Percentiles rank a stretch among this genome's conserved stretches.
phyloP scores from a whole-genome alignment of 2,797 vertebrate species.

The Cyclura pinguis region DNA sequence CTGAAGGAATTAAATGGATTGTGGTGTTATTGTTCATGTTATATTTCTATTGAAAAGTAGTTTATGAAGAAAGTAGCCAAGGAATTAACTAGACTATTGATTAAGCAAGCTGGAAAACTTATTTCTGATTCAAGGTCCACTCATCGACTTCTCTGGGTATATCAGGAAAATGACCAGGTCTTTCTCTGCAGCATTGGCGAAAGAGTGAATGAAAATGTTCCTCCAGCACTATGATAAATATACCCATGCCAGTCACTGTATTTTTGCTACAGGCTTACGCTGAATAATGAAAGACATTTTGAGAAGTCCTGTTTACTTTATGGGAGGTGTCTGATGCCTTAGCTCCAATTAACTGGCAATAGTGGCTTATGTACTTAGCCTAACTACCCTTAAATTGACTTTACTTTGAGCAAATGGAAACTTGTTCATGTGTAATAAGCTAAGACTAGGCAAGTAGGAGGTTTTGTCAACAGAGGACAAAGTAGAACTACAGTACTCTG shows the following conservation, averaged over 20 bases:
- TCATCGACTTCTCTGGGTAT: neutral
- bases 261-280: neutral
- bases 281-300: neutral
- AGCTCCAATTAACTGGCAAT: neutral
- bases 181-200: neutral
- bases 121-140: neutral
- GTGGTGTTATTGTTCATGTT: too few relatives aligned
- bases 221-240: neutral
- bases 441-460: neutral
- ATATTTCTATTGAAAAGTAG: neutral
- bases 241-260: neutral
- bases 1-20: neutral
- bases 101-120: neutral
- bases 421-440: neutral
- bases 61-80: neutral
- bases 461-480: neutral
- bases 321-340: neutral
- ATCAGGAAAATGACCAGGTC: neutral
- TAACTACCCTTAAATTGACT: neutral
- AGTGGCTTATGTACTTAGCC: neutral
- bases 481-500: neutral
- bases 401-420: neutral
- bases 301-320: slow-evolving; percentile 11
- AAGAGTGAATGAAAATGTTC: slow-evolving; percentile 4
- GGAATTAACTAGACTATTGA: neutral